Percentiles rank a stretch among this genome's conserved stretches.
These are phyloP conservation scores for Atrichornis clamosus DNA, from an alignment of 2,113 vertebrate genomes.

Conservation along the genomic window DNA sequence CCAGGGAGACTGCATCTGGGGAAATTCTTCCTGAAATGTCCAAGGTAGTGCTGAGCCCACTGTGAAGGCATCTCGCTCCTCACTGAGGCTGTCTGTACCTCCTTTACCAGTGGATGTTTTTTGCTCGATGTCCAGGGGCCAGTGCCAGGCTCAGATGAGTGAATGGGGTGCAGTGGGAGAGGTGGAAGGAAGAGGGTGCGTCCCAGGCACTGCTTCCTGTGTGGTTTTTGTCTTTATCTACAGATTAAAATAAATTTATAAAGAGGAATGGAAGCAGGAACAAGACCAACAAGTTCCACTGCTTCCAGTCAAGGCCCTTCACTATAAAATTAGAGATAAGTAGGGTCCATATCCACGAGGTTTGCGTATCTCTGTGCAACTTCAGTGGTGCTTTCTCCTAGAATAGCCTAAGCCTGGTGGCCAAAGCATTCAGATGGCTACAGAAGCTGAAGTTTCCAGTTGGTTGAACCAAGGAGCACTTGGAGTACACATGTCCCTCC, in stretches of 20 bases:
- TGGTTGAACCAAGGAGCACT: neutral
- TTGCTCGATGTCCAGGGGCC: neutral
- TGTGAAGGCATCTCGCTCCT: neutral
- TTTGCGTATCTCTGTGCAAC: neutral
- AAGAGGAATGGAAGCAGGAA: neutral
- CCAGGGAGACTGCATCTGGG: neutral
- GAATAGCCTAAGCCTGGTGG: neutral
- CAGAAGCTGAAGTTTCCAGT: neutral
- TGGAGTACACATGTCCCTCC: neutral
- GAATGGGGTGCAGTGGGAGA: neutral
- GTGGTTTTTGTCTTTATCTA: neutral
- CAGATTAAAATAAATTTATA: neutral
- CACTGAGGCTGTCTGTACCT: neutral
- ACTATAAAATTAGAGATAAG: neutral
- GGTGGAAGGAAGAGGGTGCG: neutral
- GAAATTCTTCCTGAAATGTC: neutral
- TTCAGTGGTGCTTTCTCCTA: neutral
- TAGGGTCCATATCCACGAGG: neutral
- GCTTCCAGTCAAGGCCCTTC: neutral
- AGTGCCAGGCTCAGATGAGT: neutral
- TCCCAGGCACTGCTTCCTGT: neutral
- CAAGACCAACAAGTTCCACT: neutral
- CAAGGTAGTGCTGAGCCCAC: neutral
- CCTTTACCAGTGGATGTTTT: neutral
- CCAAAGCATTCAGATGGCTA: neutral